Base-by-base conservation (phyloP, 2,797 vertebrate species). In the Synanceia verrucosa region DNA sequence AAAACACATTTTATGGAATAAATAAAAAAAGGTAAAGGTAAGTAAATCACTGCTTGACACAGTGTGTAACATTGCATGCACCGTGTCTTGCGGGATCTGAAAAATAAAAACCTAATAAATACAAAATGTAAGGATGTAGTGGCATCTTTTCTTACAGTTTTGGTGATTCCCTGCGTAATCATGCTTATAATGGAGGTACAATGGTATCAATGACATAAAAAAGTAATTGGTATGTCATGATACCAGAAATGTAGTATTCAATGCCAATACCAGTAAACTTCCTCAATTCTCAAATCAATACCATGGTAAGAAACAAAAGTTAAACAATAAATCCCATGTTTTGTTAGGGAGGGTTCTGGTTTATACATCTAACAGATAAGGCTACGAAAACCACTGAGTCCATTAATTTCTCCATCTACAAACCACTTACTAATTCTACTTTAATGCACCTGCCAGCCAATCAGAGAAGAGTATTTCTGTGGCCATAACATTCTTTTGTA, bases 261-360 rank as follows among this genome's bases (percentile, higher is more conserved):
- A 41, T n/a, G n/a, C 18, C 0, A 41, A 41, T 41, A 41, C 16
- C 16, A 41, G 0, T 41, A 5, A 41, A 41, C 18, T n/a, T n/a
- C 14, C 14, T 18, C 16, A n/a, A 41, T 41, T 41, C 39, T 41
- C 7, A 39, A 39, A 16, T 39, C 0, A 0, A 39, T 39, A 41
- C 18, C 0, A 0, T 3, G 1, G 37, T 41, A 9, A 41, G n/a
- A 13, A 2, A 41, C 18, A 41, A 41, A 41, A n/a, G 39, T 39
- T 18, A 39, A 39, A 39, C 37, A 39, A 39, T 39, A 39, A 3
- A 39, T 39, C 37, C 16, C 0, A 39, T 39, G 37, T 41, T n/a
- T n/a, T n/a, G n/a, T n/a, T n/a, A n/a, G n/a, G n/a, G 16, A 8
- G 39, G n/a, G 39, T 18, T 18, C 16, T 0, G 39, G 0, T 41